phyloP scores from a whole-genome alignment of 1,140 invertebrate species.

The Acyrthosiphon pisum region DNA sequence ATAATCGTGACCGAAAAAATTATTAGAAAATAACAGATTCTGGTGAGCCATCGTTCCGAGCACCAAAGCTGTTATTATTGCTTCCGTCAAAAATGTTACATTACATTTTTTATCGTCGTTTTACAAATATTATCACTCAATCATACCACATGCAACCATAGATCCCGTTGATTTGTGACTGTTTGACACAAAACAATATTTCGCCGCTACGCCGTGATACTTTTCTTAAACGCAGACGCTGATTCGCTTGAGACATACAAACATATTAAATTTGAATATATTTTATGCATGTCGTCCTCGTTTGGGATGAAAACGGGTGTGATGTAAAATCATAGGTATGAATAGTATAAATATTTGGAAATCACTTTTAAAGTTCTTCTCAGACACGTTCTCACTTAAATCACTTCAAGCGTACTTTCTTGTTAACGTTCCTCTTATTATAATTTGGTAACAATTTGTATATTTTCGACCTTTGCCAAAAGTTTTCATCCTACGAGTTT shows the following conservation, averaged over 20 bases:
- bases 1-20: neutral
- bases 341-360: neutral
- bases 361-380: neutral
- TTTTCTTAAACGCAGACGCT: neutral
- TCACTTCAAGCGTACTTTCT: neutral
- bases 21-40: neutral
- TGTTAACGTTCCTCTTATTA: neutral
- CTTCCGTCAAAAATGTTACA: neutral
- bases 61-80: neutral
- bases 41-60: neutral
- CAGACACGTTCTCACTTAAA: neutral
- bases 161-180: neutral
- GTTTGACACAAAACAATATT: neutral
- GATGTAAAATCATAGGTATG: neutral
- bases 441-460: neutral
- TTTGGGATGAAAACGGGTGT: neutral
- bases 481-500: neutral
- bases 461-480: neutral
- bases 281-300: neutral
- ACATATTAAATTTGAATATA: neutral
- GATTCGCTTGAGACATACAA: neutral
- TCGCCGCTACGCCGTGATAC: neutral
- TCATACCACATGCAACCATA: neutral
- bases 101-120: neutral
- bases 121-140: neutral